Evolutionary conservation across 2,797 vertebrate species (phyloP).

Genomic region (Hipposideros larvatus): DNA sequence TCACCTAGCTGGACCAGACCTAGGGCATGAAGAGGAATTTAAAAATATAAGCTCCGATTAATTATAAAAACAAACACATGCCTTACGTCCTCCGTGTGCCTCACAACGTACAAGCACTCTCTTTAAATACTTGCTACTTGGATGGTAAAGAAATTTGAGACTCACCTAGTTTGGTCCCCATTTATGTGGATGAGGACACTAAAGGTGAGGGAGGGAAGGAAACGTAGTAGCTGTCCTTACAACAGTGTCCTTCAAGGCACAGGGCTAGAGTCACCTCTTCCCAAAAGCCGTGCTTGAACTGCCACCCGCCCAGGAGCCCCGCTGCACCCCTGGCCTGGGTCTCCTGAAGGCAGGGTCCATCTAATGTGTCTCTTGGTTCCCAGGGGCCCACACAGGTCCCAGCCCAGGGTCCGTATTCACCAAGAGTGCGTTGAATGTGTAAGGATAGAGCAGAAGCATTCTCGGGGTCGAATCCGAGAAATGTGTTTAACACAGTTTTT

Average conservation of each 20-base stretch:
- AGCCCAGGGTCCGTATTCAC: background rate
- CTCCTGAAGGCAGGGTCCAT: background rate
- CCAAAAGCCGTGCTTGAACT: background rate
- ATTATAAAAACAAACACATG: background rate
- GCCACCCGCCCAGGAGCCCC: background rate
- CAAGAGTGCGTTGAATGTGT: background rate
- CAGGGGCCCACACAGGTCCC: rapidly evolving
- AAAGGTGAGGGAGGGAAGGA: background rate
- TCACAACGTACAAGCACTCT: rapidly evolving
- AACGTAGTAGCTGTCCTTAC: background rate
- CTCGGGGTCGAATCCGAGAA: background rate
- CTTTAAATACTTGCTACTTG: background rate
- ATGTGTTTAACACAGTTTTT: rapidly evolving
- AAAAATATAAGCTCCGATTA: background rate
- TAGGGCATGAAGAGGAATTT: background rate
- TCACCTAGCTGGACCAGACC: background rate
- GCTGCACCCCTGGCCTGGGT: background rate
- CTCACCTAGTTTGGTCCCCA: background rate
- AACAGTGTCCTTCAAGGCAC: background rate
- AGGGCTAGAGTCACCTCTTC: background rate
- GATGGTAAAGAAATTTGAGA: background rate
- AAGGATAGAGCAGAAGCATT: background rate
- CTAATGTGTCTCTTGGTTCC: background rate
- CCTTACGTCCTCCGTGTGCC: background rate
- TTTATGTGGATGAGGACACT: background rate